Conservation (phyloP, 2,113 vertebrate species). For the Morone saxatilis region DNA sequence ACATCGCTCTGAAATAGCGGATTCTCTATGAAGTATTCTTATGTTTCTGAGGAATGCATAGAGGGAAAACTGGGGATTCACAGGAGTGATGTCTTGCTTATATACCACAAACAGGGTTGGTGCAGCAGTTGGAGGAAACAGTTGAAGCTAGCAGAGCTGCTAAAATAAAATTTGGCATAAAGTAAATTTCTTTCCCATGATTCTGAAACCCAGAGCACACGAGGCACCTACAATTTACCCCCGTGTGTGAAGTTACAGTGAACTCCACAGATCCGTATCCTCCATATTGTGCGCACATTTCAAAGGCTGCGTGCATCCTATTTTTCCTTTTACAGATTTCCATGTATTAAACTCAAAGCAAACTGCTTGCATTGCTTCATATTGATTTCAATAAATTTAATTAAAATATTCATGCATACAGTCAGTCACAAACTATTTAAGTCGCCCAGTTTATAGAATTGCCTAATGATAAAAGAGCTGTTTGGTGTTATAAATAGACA, state of each 20-base stretch:
- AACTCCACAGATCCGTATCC: neutral
- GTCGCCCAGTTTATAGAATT: too few species aligned
- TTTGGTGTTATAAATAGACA: neutral
- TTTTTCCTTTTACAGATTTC: neutral
- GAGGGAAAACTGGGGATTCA: neutral
- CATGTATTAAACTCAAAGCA: neutral
- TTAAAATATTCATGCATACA: too few species aligned
- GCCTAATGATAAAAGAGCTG: too few species aligned
- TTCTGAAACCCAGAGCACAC: too few species aligned
- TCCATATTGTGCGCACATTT: neutral
- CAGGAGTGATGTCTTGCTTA: neutral
- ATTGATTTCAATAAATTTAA: neutral
- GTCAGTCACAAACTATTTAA: too few species aligned
- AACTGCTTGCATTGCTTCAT: neutral
- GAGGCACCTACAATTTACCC: too few species aligned
- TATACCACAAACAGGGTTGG: neutral
- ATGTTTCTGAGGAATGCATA: conserved; percentile 1
- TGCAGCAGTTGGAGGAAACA: too few species aligned
- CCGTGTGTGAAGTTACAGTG: too few species aligned
- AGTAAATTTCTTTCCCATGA: too few species aligned
- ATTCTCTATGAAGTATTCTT: neutral
- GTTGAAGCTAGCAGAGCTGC: neutral
- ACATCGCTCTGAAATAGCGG: neutral
- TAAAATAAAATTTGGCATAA: neutral
- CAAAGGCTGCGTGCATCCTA: neutral